Evolutionary conservation across 2,888 invertebrate genomes (phyloP).

Genomic region (Troglohyphantes excavatus): DNA sequence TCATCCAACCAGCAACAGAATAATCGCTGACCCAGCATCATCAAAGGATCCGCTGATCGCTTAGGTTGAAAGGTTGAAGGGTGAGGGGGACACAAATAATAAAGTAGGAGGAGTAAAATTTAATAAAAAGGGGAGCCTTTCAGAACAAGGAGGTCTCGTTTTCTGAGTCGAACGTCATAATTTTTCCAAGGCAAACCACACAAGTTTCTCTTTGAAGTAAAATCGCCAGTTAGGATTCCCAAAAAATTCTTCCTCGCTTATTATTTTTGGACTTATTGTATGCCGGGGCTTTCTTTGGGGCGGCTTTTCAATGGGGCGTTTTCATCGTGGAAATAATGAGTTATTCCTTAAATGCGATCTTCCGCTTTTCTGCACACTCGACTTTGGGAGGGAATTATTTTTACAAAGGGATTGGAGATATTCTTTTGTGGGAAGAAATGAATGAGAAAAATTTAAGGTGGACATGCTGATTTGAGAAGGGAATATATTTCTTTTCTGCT

Average conservation of each 20-base stretch:
- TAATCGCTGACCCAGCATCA: slow-evolving; percentile 75
- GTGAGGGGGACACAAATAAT: slow-evolving; percentile 72
- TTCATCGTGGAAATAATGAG: slow-evolving; percentile 42
- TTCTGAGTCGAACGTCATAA: slow-evolving; percentile 43
- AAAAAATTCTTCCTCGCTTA: slow-evolving; percentile 62
- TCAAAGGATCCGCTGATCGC: slow-evolving; percentile 75
- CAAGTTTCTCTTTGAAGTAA: slow-evolving; percentile 63
- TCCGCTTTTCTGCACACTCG: slow-evolving; percentile 24
- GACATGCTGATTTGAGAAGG: slow-evolving; percentile 9
- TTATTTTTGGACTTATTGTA: slow-evolving; percentile 64
- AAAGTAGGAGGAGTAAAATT: slow-evolving; percentile 72
- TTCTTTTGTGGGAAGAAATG: slow-evolving; percentile 40
- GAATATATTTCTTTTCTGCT: background rate
- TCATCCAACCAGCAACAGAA: slow-evolving; percentile 63
- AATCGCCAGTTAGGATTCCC: slow-evolving; percentile 54
- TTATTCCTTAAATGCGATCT: slow-evolving; percentile 27
- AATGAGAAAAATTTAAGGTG: background rate
- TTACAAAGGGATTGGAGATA: slow-evolving; percentile 22
- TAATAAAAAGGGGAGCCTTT: slow-evolving; percentile 71
- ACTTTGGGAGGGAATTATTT: slow-evolving; percentile 36
- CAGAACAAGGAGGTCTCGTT: slow-evolving; percentile 71
- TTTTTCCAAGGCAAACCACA: slow-evolving; percentile 59
- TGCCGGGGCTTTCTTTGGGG: slow-evolving; percentile 12
- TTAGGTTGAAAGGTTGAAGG: slow-evolving; percentile 63
- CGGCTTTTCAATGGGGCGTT: slow-evolving; percentile 19